Base-by-base conservation (phyloP, 2,888 invertebrate genomes). In the Homarus gammarus region DNA sequence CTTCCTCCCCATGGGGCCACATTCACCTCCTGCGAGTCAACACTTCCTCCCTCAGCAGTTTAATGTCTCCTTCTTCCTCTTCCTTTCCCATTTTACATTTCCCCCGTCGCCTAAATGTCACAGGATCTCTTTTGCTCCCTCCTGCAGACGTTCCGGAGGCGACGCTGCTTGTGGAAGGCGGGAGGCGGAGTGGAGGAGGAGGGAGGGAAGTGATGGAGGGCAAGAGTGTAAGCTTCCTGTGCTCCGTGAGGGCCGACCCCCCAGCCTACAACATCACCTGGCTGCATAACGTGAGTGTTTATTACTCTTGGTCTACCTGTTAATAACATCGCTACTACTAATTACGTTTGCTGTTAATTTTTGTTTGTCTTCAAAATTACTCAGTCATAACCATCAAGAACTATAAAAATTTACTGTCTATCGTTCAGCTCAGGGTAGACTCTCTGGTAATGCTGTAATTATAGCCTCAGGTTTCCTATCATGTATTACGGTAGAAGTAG, bases 181-280 rank as follows among this genome's bases (percentile, higher is more conserved):
- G 85, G 1, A 22, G 49, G 2, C 18, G 77, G 68, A 85, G 77
- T 27, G 77, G 38, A 8, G 77, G 75, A 36, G 85, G 85, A 36
- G 85, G 85, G 22, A 78, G 77, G 27, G 89, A 86, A 36, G 87
- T 90, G n/a, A 64, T 84, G 51, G 91, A 91, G 38, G 91, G 87
- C 5, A 84, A 87, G 31, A 81, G 87, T 49, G 73, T 91, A 5
- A 87, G 68, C 10, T 90, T 91, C 82, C 70, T 89, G 61, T 91
- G 91, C 38, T 84, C 79, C 56, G 91, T 90, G 22, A 84, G 87
- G 15, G 84, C 90, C 12, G 87, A 89, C 40, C 91, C 91, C 31
- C 91, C 90, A 40, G 84, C 91, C n/a, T 91, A 91, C 61, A 91
- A 91, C 85, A 91, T 91, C 83, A 91, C 91, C 15, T 91, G 89